Percentiles rank a stretch among this genome's conserved stretches.
Evolutionary conservation across 2,797 vertebrate genomes (phyloP).

Genomic region (Apogon talboti): DNA sequence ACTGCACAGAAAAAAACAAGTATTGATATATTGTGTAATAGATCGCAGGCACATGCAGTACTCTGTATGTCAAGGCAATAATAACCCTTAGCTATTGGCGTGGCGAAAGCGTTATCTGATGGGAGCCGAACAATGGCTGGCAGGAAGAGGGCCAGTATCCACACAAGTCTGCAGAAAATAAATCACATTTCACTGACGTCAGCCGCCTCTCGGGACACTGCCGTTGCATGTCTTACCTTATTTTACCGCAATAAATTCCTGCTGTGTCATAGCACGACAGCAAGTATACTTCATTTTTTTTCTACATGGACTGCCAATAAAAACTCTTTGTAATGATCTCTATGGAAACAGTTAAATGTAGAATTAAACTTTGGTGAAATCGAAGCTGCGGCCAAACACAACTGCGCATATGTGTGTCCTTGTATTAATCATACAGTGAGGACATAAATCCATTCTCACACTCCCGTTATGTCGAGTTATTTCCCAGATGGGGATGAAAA

Average conservation of each 20-base stretch:
- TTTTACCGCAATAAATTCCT: slow-evolving; percentile 45
- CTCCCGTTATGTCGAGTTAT: not conserved
- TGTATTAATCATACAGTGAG: slow-evolving; percentile 4
- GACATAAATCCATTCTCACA: slow-evolving; percentile 17
- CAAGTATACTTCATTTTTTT: slow-evolving; percentile 17
- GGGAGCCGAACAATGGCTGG: slow-evolving; percentile 59
- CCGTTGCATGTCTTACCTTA: slow-evolving; percentile 45
- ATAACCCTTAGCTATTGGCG: slow-evolving; percentile 22
- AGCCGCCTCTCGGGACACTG: slow-evolving; percentile 12
- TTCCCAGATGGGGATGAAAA: not conserved
- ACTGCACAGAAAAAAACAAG: not conserved
- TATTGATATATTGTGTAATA: not conserved
- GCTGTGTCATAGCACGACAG: slow-evolving; percentile 6
- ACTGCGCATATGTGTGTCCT: not conserved
- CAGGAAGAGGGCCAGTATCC: slow-evolving; percentile 55
- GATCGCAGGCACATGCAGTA: not conserved
- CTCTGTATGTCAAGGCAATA: not conserved
- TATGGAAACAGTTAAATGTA: slow-evolving; percentile 25
- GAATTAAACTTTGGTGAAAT: slow-evolving; percentile 20
- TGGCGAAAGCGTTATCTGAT: slow-evolving; percentile 62
- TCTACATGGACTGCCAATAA: slow-evolving; percentile 12
- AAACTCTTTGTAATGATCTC: slow-evolving; percentile 30
- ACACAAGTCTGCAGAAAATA: slow-evolving; percentile 45
- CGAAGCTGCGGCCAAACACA: slow-evolving; percentile 22
- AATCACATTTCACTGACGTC: slow-evolving; percentile 56